Percentiles rank a stretch among this genome's conserved stretches.
phyloP scores from a whole-genome alignment of 1,140 invertebrate species.

The Portunus trituberculatus region DNA sequence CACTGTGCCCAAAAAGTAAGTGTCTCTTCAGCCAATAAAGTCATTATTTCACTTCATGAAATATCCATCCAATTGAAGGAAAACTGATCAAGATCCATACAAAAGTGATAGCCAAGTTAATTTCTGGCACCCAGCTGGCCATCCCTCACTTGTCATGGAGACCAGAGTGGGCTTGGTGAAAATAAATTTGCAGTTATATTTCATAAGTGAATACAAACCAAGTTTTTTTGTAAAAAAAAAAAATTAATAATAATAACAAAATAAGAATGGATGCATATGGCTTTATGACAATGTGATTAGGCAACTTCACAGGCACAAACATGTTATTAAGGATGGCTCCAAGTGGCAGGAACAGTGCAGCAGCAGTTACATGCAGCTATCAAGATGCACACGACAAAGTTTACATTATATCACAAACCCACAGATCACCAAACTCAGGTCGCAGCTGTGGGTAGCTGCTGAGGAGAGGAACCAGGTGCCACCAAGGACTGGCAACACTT shows the following conservation, averaged over 20 bases:
- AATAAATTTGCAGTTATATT: background rate
- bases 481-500: background rate
- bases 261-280: background rate
- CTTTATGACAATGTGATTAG: background rate
- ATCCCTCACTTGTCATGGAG: background rate
- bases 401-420: slow-evolving; percentile 9
- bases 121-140: background rate
- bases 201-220: background rate
- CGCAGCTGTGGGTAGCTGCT: background rate
- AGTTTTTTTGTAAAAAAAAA: background rate
- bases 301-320: background rate
- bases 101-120: background rate
- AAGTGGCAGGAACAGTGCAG: background rate
- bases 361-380: background rate
- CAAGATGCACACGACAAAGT: background rate
- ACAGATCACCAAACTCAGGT: background rate
- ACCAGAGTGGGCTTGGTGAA: background rate
- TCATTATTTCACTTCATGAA: background rate
- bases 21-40: background rate
- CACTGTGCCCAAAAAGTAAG: background rate
- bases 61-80: background rate
- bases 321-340: background rate
- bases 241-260: background rate
- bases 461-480: background rate
- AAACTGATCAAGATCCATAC: background rate